Base-by-base conservation (phyloP, 1,140 invertebrate species). In the Chrysoperla carnea region DNA sequence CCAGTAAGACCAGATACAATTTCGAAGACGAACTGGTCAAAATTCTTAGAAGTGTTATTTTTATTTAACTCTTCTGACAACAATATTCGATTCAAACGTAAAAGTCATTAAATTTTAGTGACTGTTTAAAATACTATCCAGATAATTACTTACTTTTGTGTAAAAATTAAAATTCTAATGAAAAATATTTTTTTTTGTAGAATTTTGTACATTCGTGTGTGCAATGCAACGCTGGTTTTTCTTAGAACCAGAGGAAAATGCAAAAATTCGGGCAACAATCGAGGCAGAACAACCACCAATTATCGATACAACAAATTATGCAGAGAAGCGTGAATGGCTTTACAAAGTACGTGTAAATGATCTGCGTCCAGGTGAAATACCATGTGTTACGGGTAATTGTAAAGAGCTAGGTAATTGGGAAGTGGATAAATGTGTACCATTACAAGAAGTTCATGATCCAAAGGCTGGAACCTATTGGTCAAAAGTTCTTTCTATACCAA, bases 221-320 rank as follows among this genome's bases (percentile, higher is more conserved):
- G 56, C 51, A 50, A 71, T 71, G 67, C 68, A 71, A 59, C 57
- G 59, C 45, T 69, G 66, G 65, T 69, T 70, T 59, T 70, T 67
- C 52, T 52, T 69, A 39, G 59, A 68, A 52, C 58, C 68, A 45
- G 55, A 51, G 11, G 61, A 56, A 42, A 64, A 60, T 48, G 48
- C 42, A 15, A 56, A 52, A 53, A 44, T 58, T n/a, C 41, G 54
- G 15, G 33, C 17, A 6, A 47, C 46, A 29, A 49, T 49, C 36
- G 46, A 39, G 9, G 13, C 29, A 29, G 50, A 52, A 41, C 14
- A 52, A 51, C 61, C 64, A 50, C 56, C 55, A 35, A 36, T 35
- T n/a, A 55, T 54, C 29, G 52, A 29, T 49, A 48, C 35, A 41
- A 45, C 46, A 38, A 41, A 52, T 37, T 43, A 44, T 38, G 39